A percentile compares a stretch with the other conserved stretches of the same genome.
phyloP scores from a whole-genome alignment of 1,140 invertebrate genomes.

The Scaptomyza montana region DNA sequence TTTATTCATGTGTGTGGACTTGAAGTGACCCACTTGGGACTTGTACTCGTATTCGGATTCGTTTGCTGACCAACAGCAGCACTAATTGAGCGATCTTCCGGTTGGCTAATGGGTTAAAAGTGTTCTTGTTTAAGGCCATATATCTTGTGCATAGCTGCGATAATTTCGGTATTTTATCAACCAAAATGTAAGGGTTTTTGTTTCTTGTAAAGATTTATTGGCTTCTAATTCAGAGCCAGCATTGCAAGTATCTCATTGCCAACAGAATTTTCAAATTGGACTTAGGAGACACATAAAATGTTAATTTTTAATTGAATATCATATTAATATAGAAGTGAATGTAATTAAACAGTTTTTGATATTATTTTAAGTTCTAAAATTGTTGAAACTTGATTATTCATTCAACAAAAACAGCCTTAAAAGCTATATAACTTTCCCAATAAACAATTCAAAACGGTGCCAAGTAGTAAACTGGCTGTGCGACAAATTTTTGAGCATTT shows the following conservation, averaged over 20 bases:
- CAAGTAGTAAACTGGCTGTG: constrained; percentile 3
- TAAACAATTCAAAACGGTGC: background rate
- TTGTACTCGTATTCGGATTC: background rate
- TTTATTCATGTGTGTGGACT: constrained; percentile 5
- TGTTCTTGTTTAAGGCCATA: constrained; percentile 48
- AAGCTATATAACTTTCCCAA: background rate
- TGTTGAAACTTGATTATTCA: background rate
- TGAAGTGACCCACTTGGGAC: constrained; percentile 77
- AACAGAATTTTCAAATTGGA: background rate
- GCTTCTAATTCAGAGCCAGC: constrained; percentile 42
- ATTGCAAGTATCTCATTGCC: constrained; percentile 20
- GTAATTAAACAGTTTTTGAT: background rate
- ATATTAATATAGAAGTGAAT: background rate
- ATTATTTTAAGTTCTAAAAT: too few relatives aligned
- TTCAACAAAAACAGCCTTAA: background rate
- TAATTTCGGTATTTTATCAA: constrained; percentile 78
- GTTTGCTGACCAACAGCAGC: constrained; percentile 45
- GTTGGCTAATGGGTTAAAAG: constrained; percentile 79
- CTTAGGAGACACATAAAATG: constrained; percentile 22
- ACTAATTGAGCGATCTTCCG: constrained; percentile 80
- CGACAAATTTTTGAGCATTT: constrained; percentile 49
- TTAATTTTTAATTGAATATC: constrained; percentile 6
- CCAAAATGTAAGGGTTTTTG: constrained; percentile 74
- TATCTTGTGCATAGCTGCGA: constrained; percentile 59
- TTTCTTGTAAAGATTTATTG: constrained; percentile 59